Evolutionary conservation across 2,113 vertebrate genomes (phyloP).

Genomic region (Gracilinanus agilis): DNA sequence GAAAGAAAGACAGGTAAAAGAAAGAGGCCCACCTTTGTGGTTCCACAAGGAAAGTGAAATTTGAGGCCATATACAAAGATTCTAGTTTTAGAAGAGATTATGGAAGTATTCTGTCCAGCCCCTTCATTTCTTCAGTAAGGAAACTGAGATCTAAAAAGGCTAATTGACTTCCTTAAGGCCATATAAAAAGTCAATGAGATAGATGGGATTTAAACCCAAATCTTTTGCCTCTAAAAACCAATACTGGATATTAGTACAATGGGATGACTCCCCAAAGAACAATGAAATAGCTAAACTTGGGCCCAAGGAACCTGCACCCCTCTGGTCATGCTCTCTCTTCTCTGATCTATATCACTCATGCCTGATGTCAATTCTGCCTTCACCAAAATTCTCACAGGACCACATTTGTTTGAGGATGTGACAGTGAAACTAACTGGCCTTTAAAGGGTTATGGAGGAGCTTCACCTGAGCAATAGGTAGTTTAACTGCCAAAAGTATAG

Average conservation of each 20-base stretch:
- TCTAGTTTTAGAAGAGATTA: neutral
- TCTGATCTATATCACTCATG: neutral
- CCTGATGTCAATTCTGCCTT: neutral
- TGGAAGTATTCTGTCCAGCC: neutral
- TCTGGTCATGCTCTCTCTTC: neutral
- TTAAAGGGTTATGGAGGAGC: neutral
- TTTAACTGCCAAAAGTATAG: neutral
- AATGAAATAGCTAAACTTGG: no score
- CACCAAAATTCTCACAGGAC: neutral
- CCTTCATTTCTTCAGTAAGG: neutral
- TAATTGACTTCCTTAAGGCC: neutral
- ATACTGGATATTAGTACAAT: no score
- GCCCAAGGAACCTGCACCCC: neutral
- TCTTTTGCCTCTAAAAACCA: neutral
- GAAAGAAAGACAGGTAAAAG: no score
- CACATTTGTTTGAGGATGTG: neutral
- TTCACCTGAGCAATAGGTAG: neutral
- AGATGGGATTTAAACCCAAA: neutral
- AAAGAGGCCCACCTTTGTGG: no score
- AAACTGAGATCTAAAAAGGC: neutral
- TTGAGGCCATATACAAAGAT: neutral
- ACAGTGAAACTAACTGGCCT: neutral
- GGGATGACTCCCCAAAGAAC: no score
- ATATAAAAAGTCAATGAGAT: neutral
- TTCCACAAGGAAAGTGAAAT: neutral